Evolutionary conservation across 2,888 invertebrate genomes (phyloP).

Genomic region (Capitulum mitella): DNA sequence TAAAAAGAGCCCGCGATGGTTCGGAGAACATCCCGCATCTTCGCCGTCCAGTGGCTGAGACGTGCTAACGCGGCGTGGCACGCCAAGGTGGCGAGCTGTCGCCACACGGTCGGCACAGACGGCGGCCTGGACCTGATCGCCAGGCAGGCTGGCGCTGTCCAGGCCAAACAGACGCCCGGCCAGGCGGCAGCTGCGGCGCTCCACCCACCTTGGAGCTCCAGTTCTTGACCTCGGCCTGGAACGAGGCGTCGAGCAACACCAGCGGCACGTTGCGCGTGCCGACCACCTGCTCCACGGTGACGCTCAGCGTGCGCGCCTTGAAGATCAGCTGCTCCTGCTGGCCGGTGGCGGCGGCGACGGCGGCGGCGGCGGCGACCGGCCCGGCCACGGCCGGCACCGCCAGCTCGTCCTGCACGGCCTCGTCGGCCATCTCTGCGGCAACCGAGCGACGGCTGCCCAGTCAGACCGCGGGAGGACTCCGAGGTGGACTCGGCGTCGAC

Average conservation of each 20-base stretch:
- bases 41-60: no score
- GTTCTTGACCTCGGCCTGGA: slow-evolving; percentile 11
- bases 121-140: no score
- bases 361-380: no score
- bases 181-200: slow-evolving; percentile 52
- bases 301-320: not conserved
- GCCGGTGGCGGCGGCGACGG: not conserved
- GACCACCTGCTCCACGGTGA: slow-evolving; percentile 21
- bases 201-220: slow-evolving; percentile 22
- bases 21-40: no score
- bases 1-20: no score
- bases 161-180: not conserved
- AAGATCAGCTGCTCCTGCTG: slow-evolving; percentile 7
- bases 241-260: not conserved
- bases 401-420: not conserved
- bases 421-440: not conserved
- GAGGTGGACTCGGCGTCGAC: no score
- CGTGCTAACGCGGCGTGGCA: no score
- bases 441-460: no score
- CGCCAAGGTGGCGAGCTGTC: no score
- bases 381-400: not conserved
- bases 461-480: no score
- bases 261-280: slow-evolving; percentile 6
- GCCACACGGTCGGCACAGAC: no score
- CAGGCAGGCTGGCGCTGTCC: no score